Evolutionary conservation across 1,140 invertebrate species (phyloP), one percentile per base, ranked within the genome.

Genomic region (Eriosoma lanigerum): DNA sequence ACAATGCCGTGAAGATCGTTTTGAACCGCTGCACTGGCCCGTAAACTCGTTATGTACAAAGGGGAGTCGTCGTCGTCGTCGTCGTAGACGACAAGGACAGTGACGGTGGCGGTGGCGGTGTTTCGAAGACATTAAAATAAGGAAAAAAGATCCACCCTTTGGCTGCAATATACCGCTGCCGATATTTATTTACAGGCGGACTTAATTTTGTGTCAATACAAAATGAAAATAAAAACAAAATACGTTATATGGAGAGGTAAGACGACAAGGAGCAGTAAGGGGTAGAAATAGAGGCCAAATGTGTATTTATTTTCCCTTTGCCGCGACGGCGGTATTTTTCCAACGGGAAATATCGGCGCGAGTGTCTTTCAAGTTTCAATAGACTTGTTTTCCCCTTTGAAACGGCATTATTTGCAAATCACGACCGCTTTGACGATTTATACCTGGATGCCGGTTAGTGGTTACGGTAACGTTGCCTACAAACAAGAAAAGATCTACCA

Each of bases 141-240:
- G 73, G 44, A 76, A 56, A 76, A 56, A 76, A 56, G 29, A 44
- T 76, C 52, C 54, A 68, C n/a, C 38, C 66, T 68, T 68, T 68
- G 38, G 38, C 19, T 15, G 24, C 56, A 1, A 26, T 50, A n/a
- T 48, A 19, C 72, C n/a, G 29, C 52, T 21, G n/a, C 52, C 54
- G 13, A 38, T 60, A 76, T 76, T 58, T 76, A 76, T 58, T 76
- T 76, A 76, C 32, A 38, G 52, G 52, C 54, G 29, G 54, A 56
- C 73, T 76, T 76, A 76, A 76, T 76, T 76, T 76, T 76, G 73
- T 76, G 73, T 76, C 73, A 76, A 76, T 76, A 76, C 44, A 38
- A 24, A 75, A 56, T 32, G 56, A 75, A 75, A 32, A 86, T 83
- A 17, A 86, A 38, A 73, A 29, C 1, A 48, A 58, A 58, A 17